These are phyloP conservation scores for Nemapogon koenigi DNA, from an alignment of 2,888 invertebrate species.

Conservation along the genomic window DNA sequence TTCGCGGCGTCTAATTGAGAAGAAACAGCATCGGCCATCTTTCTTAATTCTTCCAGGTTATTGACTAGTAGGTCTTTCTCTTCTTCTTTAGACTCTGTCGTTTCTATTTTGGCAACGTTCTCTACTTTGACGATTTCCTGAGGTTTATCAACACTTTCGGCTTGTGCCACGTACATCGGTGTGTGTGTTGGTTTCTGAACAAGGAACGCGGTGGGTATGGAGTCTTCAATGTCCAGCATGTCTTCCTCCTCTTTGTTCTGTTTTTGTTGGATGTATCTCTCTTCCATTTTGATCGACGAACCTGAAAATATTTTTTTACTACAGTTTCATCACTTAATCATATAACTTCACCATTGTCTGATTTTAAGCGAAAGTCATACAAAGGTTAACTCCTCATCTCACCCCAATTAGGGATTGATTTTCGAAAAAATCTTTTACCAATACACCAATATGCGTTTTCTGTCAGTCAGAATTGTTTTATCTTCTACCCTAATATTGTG, in stretches of 20 bases:
- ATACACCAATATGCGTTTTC: too few relatives aligned
- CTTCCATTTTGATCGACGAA: conserved; percentile 62
- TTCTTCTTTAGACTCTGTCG: conserved; percentile 26
- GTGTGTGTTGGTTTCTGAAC: conserved; percentile 60
- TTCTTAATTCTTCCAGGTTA: conserved; percentile 51
- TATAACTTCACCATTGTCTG: too few relatives aligned
- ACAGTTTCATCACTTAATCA: too few relatives aligned
- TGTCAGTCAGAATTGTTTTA: too few relatives aligned
- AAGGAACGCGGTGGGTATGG: conserved; percentile 58
- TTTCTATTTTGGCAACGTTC: conserved; percentile 38
- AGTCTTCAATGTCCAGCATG: conserved; percentile 61
- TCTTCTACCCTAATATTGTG: too few relatives aligned
- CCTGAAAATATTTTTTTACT: too few relatives aligned
- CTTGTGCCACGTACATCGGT: conserved; percentile 44
- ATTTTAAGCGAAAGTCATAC: too few relatives aligned
- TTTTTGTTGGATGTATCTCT: conserved; percentile 56
- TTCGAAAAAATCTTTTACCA: too few relatives aligned
- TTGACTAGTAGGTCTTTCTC: conserved; percentile 54
- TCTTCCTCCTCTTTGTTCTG: conserved; percentile 50
- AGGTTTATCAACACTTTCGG: conserved; percentile 46
- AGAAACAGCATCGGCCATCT: conserved; percentile 54
- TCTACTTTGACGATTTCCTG: conserved; percentile 54
- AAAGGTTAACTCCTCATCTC: too few relatives aligned
- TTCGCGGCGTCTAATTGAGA: conserved; percentile 50
- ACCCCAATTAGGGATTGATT: too few relatives aligned